Evolutionary conservation across 2,888 invertebrate species (phyloP).

Genomic region (Phalera bucephala): DNA sequence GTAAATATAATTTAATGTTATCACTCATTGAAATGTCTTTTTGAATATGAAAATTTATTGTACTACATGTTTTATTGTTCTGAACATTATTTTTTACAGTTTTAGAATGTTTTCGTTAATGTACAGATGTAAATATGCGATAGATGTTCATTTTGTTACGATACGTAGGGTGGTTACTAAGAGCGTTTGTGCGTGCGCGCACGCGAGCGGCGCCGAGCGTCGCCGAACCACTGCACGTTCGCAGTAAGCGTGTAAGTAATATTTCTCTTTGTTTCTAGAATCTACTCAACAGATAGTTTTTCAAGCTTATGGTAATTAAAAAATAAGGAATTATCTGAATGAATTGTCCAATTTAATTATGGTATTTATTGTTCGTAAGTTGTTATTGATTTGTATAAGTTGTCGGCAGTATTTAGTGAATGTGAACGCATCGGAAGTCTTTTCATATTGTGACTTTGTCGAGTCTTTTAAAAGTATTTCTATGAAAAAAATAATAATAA

Average conservation of each 20-base stretch:
- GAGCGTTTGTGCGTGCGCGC: constrained; percentile 8
- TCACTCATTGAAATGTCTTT: constrained; percentile 47
- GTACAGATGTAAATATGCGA: constrained; percentile 78
- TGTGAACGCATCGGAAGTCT: constrained; percentile 69
- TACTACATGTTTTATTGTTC: constrained; percentile 73
- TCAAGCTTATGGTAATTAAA: constrained; percentile 42
- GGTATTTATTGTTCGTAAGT: constrained; percentile 78
- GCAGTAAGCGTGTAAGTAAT: constrained; percentile 12
- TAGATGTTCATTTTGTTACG: constrained; percentile 68
- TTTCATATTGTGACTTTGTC: constrained; percentile 79
- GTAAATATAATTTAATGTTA: constrained; percentile 81
- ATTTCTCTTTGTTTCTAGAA: constrained; percentile 24
- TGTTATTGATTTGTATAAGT: constrained; percentile 74
- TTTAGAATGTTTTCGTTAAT: constrained; percentile 75
- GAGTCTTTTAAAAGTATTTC: constrained; percentile 81
- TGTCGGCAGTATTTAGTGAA: constrained; percentile 72
- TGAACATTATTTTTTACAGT: constrained; percentile 70
- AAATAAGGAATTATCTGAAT: constrained; percentile 69
- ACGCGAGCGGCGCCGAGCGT: constrained; percentile 8
- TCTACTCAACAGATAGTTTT: constrained; percentile 41
- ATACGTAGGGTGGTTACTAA: constrained; percentile 39
- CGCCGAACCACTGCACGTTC: constrained; percentile 12
- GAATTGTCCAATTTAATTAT: constrained; percentile 71
- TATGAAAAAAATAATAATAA: constrained; percentile 71
- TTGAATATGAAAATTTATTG: constrained; percentile 62